Evolutionary conservation across 1,140 invertebrate genomes (phyloP).

Genomic region (Procambarus clarkii): DNA sequence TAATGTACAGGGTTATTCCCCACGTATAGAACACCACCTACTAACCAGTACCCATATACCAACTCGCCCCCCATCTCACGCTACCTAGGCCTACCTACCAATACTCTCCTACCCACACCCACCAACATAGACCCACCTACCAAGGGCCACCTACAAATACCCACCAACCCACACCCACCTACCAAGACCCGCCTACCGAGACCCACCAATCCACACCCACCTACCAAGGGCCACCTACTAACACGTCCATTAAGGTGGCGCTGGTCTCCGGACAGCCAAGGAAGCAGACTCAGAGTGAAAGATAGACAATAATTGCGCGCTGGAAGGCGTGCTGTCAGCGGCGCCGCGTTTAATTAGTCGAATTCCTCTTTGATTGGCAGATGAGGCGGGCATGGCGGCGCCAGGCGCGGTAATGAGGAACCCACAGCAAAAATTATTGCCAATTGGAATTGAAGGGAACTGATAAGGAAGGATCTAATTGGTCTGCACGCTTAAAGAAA

Average conservation of each 20-base stretch:
- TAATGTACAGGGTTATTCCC: no score
- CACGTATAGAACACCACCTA: no score
- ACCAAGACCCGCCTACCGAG: not conserved
- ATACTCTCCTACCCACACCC: no score
- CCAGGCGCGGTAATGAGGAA: not conserved
- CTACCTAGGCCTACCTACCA: no score
- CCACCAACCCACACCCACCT: not conserved
- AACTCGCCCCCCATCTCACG: no score
- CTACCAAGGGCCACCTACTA: not conserved
- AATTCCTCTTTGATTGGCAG: not conserved
- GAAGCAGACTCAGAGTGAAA: not conserved
- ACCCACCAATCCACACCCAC: not conserved
- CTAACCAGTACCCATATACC: no score
- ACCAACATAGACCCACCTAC: not conserved
- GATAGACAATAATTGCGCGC: not conserved
- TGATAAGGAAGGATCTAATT: conserved; percentile 10
- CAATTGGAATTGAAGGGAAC: conserved; percentile 5
- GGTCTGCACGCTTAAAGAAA: not conserved
- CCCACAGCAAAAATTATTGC: not conserved
- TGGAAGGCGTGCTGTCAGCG: not conserved
- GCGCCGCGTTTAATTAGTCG: conserved; percentile 14
- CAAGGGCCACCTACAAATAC: no score
- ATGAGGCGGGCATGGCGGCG: not conserved
- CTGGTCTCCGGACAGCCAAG: not conserved
- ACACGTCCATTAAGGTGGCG: not conserved